Evolutionary conservation across 2,888 invertebrate genomes (phyloP).

Genomic region (Himalopsyche anomala): DNA sequence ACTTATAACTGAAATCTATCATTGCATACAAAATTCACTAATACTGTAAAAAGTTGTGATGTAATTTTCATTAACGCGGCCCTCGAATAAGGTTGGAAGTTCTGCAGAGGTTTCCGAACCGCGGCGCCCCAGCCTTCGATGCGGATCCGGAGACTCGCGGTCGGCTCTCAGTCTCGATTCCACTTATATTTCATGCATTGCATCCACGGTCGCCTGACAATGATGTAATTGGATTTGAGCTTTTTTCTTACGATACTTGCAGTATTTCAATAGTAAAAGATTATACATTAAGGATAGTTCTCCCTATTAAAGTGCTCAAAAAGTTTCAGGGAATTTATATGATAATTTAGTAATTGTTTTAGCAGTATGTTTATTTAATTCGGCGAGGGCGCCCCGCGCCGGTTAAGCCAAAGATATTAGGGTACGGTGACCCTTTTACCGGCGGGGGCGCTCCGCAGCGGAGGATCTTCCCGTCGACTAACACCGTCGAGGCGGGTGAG

Average conservation of each 20-base stretch:
- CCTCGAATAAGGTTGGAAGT: no score
- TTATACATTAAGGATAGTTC: slow-evolving; percentile 64
- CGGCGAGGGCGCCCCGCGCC: slow-evolving; percentile 56
- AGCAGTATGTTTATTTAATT: slow-evolving; percentile 61
- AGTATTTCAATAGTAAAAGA: slow-evolving; percentile 64
- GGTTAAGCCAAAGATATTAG: slow-evolving; percentile 65
- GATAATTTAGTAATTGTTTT: slow-evolving; percentile 55
- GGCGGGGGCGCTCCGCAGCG: slow-evolving; percentile 52
- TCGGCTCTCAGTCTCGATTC: slow-evolving; percentile 61
- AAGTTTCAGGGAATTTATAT: slow-evolving; percentile 61
- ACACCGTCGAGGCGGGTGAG: slow-evolving; percentile 19
- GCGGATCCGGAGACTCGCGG: slow-evolving; percentile 63
- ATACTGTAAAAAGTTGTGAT: no score
- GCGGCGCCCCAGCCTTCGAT: slow-evolving; percentile 21
- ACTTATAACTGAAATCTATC: neutral
- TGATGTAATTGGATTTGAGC: slow-evolving; percentile 55
- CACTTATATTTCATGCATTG: slow-evolving; percentile 64
- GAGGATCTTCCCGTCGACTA: slow-evolving; percentile 49
- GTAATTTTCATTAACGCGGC: no score
- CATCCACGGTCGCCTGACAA: slow-evolving; percentile 52
- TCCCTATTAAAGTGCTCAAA: slow-evolving; percentile 65
- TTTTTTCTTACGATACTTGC: slow-evolving; percentile 62
- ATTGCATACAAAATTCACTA: neutral
- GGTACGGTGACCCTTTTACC: slow-evolving; percentile 64
- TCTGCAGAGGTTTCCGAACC: neutral